Conservation (phyloP, 2,113 vertebrate species). For the Bombycilla garrulus region DNA sequence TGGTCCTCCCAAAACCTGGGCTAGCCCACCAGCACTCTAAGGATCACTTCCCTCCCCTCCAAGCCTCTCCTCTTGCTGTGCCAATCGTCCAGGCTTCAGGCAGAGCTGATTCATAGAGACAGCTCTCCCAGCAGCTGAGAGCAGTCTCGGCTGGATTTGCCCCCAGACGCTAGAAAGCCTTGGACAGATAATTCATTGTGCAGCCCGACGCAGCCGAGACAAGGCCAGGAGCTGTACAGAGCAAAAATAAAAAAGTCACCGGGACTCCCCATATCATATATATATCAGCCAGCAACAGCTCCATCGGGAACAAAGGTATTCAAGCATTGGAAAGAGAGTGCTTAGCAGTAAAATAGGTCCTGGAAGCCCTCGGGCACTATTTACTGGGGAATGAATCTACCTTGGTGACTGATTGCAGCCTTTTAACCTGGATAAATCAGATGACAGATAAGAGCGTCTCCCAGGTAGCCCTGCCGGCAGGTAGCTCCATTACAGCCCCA, state of each 20-base stretch:
- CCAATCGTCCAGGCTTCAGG: not conserved
- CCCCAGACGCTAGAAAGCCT: not conserved
- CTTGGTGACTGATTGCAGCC: constrained; percentile 66
- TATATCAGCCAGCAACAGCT: constrained; percentile 66
- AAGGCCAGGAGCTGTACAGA: constrained; percentile 55
- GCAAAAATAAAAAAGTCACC: constrained; percentile 55
- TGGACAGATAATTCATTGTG: constrained; percentile 17
- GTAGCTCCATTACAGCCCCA: constrained; percentile 22
- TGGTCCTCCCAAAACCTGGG: not conserved
- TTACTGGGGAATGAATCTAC: constrained; percentile 68
- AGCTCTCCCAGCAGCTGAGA: not conserved
- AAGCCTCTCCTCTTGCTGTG: not conserved
- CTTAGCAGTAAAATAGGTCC: constrained; percentile 72
- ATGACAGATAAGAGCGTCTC: constrained; percentile 60
- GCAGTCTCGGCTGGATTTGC: not conserved
- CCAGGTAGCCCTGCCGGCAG: constrained; percentile 53
- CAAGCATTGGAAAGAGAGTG: constrained; percentile 70
- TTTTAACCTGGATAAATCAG: constrained; percentile 73
- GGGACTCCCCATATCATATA: constrained; percentile 64
- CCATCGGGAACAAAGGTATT: constrained; percentile 64
- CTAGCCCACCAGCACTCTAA: not conserved
- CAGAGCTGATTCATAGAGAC: not conserved
- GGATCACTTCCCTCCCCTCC: not conserved
- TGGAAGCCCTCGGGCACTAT: constrained; percentile 65
- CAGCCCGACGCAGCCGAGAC: not conserved